phyloP scores from a whole-genome alignment of 2,888 invertebrate species.

The Odontocolon sp. region DNA sequence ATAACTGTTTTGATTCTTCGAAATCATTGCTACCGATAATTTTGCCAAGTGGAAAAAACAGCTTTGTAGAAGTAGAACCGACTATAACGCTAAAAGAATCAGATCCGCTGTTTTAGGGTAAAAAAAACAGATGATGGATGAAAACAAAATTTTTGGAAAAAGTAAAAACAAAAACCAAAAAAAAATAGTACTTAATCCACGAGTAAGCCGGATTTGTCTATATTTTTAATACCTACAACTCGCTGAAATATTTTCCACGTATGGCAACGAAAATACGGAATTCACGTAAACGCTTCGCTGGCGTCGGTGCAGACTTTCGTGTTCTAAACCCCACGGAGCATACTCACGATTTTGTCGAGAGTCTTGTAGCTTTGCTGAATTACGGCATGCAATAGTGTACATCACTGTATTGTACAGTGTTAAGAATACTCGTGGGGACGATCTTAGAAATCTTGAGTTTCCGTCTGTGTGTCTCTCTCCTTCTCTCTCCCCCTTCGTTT shows the following conservation, averaged over 20 bases:
- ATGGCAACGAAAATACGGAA: not conserved
- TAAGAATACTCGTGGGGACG: slow-evolving; percentile 8
- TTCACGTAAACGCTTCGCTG: not conserved
- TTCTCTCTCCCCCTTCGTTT: not conserved
- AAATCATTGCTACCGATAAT: not conserved
- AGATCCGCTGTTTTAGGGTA: too few species aligned
- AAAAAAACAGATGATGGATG: too few species aligned
- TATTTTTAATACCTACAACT: not conserved
- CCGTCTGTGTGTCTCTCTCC: too few species aligned
- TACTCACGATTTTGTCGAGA: not conserved
- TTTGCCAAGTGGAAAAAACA: too few species aligned
- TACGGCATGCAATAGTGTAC: not conserved
- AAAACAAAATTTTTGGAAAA: too few species aligned
- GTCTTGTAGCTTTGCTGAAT: not conserved
- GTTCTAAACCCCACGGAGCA: not conserved
- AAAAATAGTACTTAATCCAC: too few species aligned
- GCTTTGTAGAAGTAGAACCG: too few species aligned
- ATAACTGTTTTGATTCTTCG: not conserved
- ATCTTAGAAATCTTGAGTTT: not conserved
- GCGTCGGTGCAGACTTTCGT: not conserved
- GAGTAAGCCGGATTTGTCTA: not conserved
- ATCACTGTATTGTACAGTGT: not conserved
- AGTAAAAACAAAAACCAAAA: too few species aligned
- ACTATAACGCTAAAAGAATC: too few species aligned
- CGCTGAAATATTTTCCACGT: not conserved